These are phyloP conservation scores for Schizopygopsis pylzovi DNA, from an alignment of 2,797 vertebrate genomes.

Conservation along the genomic window DNA sequence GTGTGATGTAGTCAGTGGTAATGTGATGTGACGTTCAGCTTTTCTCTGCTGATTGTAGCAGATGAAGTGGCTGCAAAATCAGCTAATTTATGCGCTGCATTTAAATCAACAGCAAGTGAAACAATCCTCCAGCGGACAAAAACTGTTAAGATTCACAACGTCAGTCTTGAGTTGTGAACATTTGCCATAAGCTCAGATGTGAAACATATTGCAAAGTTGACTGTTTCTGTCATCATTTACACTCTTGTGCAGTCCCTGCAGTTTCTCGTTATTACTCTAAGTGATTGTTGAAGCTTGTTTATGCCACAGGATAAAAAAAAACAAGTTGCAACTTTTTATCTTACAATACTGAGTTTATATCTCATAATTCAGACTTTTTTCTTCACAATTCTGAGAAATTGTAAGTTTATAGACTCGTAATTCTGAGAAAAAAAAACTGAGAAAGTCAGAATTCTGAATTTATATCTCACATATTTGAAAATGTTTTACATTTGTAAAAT, in stretches of 20 bases:
- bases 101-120: slow-evolving; percentile 5
- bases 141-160: not conserved
- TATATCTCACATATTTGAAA: not conserved
- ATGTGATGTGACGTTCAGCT: not conserved
- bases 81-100: not conserved
- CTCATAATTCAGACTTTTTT: not conserved
- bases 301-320: not conserved
- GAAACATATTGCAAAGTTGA: not conserved
- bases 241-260: not conserved
- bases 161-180: not conserved
- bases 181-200: not conserved
- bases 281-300: not conserved
- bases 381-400: not conserved
- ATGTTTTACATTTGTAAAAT: too few species aligned
- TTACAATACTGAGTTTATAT: not conserved
- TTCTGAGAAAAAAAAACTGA: too few species aligned
- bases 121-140: not conserved
- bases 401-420: too few species aligned
- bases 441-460: not conserved
- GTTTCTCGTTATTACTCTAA: not conserved
- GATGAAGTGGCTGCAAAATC: not conserved
- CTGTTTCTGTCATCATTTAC: not conserved
- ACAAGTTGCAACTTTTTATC: not conserved
- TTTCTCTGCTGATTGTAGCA: slow-evolving; percentile 7
- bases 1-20: not conserved